Base-by-base conservation (phyloP, 1,140 invertebrate genomes). In the Ylistrum balloti region DNA sequence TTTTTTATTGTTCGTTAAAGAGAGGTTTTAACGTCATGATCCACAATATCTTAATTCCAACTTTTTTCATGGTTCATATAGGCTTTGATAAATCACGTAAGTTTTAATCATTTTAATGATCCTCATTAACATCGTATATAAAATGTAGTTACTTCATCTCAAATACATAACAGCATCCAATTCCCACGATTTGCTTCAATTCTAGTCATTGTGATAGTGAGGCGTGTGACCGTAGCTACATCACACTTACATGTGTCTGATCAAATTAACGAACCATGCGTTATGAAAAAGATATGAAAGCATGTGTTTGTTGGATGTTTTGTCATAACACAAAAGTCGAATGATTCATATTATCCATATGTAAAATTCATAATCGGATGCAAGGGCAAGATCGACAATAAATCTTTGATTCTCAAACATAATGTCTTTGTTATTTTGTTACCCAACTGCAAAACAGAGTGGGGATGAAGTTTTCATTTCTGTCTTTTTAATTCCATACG, bases 301-400 rank as follows among this genome's bases (percentile, higher is more conserved):
- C 28, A 17, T 28, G 5, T 74, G 56, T n/a, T 74, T 74, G 56
- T 28, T 2, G 0, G 56, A 74, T 17, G 28, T 28, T n/a, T 28
- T 74, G 22, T 74, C 56, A 28, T 74, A 74, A 74, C 56, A 74
- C 22, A 22, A 74, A 28, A n/a, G 56, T 13, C 28, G 56, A 74
- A 74, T 74, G 56, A 74, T 74, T 74, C 56, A 74, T 74, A 74
- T 74, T 74, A 74, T 74, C n/a, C n/a, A 74, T 74, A 74, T 74
- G 56, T 74, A 74, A 28, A 22, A 17, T 74, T 74, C 56, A 74
- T 74, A 74, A 74, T 74, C 56, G 56, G 56, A 74, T 74, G 56
- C 56, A 74, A 74, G 56, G 56, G 56, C n/a, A n/a, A 74, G 56
- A 74, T 74, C 28, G 56, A 74, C 56, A 74, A 74, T 74, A 74